Evolutionary conservation across 2,888 invertebrate species (phyloP).

Genomic region (Dyspetes luteomarginatus): DNA sequence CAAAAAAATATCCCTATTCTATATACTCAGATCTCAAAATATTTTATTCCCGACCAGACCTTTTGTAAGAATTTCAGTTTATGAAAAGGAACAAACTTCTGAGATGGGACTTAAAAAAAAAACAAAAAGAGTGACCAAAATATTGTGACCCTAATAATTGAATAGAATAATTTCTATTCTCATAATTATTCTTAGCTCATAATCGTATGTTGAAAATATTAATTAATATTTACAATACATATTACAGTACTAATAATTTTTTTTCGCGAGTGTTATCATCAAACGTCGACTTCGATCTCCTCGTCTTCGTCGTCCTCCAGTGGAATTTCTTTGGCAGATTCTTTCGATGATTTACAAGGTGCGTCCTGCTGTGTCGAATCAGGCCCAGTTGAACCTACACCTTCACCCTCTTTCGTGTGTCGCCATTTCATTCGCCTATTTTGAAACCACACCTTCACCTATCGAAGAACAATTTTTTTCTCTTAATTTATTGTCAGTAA

Average conservation of each 20-base stretch:
- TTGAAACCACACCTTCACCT: slow-evolving; percentile 98
- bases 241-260: slow-evolving; percentile 13
- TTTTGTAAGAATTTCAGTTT: too few relatives aligned
- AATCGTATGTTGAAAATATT: background rate
- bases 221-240: slow-evolving; percentile 48
- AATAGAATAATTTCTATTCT: too few relatives aligned
- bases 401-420: slow-evolving; percentile 88
- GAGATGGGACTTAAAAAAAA: too few relatives aligned
- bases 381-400: slow-evolving; percentile 57
- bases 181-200: too few relatives aligned
- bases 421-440: slow-evolving; percentile 96
- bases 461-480: slow-evolving; percentile 62
- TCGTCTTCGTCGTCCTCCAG: slow-evolving; percentile 70
- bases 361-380: slow-evolving; percentile 70
- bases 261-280: slow-evolving; percentile 14
- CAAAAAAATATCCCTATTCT: too few relatives aligned
- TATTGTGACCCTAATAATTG: too few relatives aligned
- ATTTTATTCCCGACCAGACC: too few relatives aligned
- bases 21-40: too few relatives aligned
- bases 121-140: too few relatives aligned
- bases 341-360: slow-evolving; percentile 43
- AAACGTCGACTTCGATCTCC: slow-evolving; percentile 77
- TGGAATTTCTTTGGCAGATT: slow-evolving; percentile 35
- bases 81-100: too few relatives aligned
- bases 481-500: too few relatives aligned